Evolutionary conservation across 2,113 vertebrate species (phyloP), one percentile per base, ranked within the genome.

Genomic region (Ammodytes marinus): DNA sequence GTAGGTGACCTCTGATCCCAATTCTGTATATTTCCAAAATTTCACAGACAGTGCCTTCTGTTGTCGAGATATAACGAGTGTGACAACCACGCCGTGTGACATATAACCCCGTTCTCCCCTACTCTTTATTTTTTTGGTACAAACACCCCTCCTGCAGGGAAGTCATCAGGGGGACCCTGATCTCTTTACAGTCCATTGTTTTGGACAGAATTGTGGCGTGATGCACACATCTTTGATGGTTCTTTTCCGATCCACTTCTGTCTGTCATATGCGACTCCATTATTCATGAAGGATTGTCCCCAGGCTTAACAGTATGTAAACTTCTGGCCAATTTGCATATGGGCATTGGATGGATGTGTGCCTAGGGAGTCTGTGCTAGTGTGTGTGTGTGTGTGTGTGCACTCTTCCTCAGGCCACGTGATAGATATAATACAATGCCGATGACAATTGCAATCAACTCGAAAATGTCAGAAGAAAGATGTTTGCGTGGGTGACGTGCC

Each of bases 201-300:
- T 69, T n/a, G 40, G 49, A 53, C 71, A 52, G 7, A 70, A 40
- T 68, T 83, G 80, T 58, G 68, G 17, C 49, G 69, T 54, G 47
- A 78, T 69, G 57, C 55, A 7, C 45, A 64, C 35, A 87, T 80
- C 54, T 73, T 64, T 68, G 1, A 42, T 58, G 43, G 13, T 63
- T 47, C 78, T 42, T 27, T 59, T 59, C 43, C 69, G 80, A 53
- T 73, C 79, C 71, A 75, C 70, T 67, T 85, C 60, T 27, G 57
- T 72, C 75, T 76, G 85, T 83, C 80, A 76, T 63, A 50, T 75
- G 78, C 19, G 83, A 59, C 80, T 89, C 77, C 78, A 88, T 89
- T 86, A 90, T 89, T 92, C 88, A 89, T 88, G 71, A 89, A 46
- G 37, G 66, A 83, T 83, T 80, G 65, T 82, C 77, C 65, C 14